Percentiles rank a stretch among this genome's conserved stretches.
Evolutionary conservation across 2,888 invertebrate species (phyloP).

Genomic region (Thysanoteuthis rhombus): DNA sequence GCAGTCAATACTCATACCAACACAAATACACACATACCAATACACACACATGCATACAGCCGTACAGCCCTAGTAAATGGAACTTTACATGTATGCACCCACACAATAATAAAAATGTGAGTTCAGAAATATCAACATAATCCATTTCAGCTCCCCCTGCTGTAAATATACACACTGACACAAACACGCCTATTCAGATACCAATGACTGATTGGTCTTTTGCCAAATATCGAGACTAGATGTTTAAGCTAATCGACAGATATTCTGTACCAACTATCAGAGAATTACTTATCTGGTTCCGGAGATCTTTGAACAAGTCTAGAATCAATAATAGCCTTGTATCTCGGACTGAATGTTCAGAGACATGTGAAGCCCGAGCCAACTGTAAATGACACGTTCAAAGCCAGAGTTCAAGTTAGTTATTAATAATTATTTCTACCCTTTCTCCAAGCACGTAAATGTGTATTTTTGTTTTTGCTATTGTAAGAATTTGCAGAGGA

Average conservation of each 20-base stretch:
- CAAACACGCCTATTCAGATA: neutral
- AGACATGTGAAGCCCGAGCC: neutral
- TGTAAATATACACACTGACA: neutral
- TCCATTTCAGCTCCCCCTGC: too few relatives aligned
- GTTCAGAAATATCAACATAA: too few relatives aligned
- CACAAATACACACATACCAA: too few relatives aligned
- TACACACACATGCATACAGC: too few relatives aligned
- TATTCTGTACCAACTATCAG: neutral
- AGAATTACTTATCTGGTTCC: neutral
- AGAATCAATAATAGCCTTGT: neutral
- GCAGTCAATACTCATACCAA: too few relatives aligned
- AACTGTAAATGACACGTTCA: neutral
- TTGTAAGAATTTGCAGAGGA: neutral
- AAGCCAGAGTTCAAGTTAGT: neutral
- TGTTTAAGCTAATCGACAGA: constrained; percentile 12
- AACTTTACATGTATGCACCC: too few relatives aligned
- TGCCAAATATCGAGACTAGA: neutral
- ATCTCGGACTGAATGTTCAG: neutral
- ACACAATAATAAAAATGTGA: too few relatives aligned
- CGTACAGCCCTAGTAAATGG: too few relatives aligned
- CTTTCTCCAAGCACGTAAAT: neutral
- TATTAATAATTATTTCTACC: neutral
- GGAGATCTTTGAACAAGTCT: neutral
- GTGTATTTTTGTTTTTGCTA: neutral
- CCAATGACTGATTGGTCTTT: neutral